Conservation (phyloP, 2,113 vertebrate genomes). For the Prunella himalayana region DNA sequence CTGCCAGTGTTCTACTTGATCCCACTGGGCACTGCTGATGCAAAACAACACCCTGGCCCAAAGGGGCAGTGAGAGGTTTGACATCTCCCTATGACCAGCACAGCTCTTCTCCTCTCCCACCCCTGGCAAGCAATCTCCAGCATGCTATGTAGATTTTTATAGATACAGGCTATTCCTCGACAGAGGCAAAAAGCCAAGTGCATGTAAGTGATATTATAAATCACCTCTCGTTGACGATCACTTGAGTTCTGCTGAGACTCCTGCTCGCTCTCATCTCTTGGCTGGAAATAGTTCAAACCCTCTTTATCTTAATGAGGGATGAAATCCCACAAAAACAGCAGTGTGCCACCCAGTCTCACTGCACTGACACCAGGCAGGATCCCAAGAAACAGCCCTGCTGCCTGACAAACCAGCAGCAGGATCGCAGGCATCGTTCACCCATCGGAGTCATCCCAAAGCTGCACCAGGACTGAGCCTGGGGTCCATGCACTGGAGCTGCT, state of each 20-base stretch:
- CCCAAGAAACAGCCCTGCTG: not conserved
- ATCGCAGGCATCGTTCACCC: rapidly evolving
- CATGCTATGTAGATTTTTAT: slow-evolving; percentile 22
- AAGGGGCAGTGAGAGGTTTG: not conserved
- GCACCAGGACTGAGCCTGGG: not conserved
- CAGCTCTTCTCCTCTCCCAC: not conserved
- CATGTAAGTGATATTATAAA: slow-evolving; percentile 60
- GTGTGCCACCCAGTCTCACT: not conserved
- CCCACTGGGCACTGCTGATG: not conserved
- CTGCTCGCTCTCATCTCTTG: slow-evolving; percentile 15
- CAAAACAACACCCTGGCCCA: not conserved
- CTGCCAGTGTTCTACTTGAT: not conserved
- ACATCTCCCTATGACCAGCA: not conserved
- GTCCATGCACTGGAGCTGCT: not conserved
- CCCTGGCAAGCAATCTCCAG: not conserved
- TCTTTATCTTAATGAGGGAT: slow-evolving; percentile 64
- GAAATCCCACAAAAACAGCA: slow-evolving; percentile 33
- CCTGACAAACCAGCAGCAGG: not conserved
- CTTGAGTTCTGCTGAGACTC: slow-evolving; percentile 47
- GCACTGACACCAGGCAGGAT: not conserved
- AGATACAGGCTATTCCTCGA: slow-evolving; percentile 38
- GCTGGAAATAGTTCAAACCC: slow-evolving; percentile 55
- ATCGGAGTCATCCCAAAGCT: rapidly evolving
- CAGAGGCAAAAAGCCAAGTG: slow-evolving; percentile 47
- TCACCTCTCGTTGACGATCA: slow-evolving; percentile 47